Conservation (phyloP, 37 sponge, comb jelly and placozoan species). For the Cladorhizidae sp. region DNA sequence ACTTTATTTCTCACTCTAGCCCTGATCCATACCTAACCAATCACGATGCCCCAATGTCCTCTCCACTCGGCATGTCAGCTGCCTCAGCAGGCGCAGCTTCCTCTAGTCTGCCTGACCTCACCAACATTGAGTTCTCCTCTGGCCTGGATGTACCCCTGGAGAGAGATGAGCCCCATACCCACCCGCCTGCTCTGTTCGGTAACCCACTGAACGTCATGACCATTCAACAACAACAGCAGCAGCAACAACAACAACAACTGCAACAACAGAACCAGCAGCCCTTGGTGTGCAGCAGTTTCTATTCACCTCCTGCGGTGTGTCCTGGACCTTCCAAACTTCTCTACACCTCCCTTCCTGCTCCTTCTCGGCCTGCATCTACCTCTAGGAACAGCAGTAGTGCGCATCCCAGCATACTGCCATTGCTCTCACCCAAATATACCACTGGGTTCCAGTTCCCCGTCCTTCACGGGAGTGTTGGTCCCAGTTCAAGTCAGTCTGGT, state of each 20-base stretch:
- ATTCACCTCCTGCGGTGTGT: not conserved
- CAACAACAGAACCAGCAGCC: not conserved
- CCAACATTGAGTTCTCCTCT: conserved; percentile 71
- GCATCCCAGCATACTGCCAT: not conserved
- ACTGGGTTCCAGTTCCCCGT: not conserved
- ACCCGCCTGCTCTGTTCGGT: not conserved
- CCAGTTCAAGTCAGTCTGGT: conserved; percentile 1
- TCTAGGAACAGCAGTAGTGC: not conserved
- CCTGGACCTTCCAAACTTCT: conserved; percentile 30
- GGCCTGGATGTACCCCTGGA: conserved; percentile 79
- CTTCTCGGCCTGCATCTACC: not conserved
- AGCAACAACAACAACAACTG: conserved; percentile 8
- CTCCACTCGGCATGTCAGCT: conserved; percentile 23
- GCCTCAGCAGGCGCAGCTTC: conserved; percentile 12
- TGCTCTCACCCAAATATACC: not conserved
- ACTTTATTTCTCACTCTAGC: not conserved
- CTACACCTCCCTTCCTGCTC: conserved; percentile 15
- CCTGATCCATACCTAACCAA: conserved; percentile 16
- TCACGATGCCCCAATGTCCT: conserved; percentile 8
- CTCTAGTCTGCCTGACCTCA: conserved; percentile 80
- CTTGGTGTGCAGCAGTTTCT: not conserved
- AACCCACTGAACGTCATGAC: not conserved
- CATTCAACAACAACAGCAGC: conserved; percentile 25
- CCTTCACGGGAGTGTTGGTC: not conserved
- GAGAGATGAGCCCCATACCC: conserved; percentile 47